Conservation (phyloP, 2,113 vertebrate species). For the Macrotis lagotis region DNA sequence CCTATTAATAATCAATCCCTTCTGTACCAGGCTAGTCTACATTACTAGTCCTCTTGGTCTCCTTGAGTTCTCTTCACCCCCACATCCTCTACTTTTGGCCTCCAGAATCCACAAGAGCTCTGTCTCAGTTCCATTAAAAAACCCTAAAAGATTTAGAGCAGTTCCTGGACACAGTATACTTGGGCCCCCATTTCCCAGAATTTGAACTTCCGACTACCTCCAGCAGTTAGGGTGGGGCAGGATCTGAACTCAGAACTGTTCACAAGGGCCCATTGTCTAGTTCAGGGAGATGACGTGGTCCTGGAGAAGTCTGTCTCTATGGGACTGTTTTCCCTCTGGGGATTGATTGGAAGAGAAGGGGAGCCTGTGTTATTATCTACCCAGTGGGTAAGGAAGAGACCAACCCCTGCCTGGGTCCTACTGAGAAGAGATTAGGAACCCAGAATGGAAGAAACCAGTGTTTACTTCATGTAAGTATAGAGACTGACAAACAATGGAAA, state of each 20-base stretch:
- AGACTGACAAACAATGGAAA: background rate
- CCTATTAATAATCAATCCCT: background rate
- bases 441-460: background rate
- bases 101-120: background rate
- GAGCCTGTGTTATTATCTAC: background rate
- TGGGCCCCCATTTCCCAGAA: background rate
- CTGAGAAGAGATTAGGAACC: background rate
- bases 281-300: conserved; percentile 51
- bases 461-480: background rate
- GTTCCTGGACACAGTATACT: background rate
- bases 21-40: background rate
- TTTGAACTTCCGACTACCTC: conserved; percentile 60
- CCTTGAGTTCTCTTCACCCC: background rate
- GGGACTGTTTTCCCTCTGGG: conserved; percentile 39
- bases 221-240: conserved; percentile 32
- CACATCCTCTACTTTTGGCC: background rate
- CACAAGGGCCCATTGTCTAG: conserved; percentile 68
- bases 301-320: conserved; percentile 26
- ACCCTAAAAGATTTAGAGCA: conserved; percentile 40
- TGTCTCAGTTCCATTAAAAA: background rate
- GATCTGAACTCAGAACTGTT: conserved; percentile 7
- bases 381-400: background rate
- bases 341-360: background rate
- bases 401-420: background rate
- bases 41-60: background rate